These are phyloP conservation scores for Cantharis lateralis DNA, from an alignment of 2,888 invertebrate genomes.

Conservation along the genomic window DNA sequence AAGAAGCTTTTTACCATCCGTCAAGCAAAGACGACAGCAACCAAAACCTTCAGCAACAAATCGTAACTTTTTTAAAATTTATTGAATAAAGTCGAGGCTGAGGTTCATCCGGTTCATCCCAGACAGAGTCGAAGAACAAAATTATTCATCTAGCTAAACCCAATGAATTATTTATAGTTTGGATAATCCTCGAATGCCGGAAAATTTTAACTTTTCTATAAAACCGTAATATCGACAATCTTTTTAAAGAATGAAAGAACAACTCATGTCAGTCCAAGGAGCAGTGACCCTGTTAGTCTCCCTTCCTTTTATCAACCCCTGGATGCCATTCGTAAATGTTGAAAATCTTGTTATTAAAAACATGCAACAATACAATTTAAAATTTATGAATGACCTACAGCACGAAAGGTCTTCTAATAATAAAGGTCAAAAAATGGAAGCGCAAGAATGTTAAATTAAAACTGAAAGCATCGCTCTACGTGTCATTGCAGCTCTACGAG, in stretches of 20 bases:
- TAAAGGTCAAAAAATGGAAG: background rate
- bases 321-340: background rate
- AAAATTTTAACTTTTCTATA: background rate
- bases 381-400: background rate
- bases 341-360: background rate
- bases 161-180: background rate
- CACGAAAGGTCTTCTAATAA: background rate
- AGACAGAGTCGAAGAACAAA: background rate
- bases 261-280: background rate
- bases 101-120: background rate
- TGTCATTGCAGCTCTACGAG: background rate
- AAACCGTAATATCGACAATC: background rate
- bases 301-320: background rate
- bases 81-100: background rate
- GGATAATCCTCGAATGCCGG: background rate
- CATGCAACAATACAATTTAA: background rate
- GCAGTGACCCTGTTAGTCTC: background rate
- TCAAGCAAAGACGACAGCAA: background rate
- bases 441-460: background rate
- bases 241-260: background rate
- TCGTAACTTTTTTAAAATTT: background rate
- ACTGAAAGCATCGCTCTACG: background rate
- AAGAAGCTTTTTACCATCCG: background rate
- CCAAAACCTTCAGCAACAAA: background rate
- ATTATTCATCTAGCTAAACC: background rate